Base-by-base conservation (phyloP, 2,797 vertebrate genomes). In the Acanthopagrus latus region DNA sequence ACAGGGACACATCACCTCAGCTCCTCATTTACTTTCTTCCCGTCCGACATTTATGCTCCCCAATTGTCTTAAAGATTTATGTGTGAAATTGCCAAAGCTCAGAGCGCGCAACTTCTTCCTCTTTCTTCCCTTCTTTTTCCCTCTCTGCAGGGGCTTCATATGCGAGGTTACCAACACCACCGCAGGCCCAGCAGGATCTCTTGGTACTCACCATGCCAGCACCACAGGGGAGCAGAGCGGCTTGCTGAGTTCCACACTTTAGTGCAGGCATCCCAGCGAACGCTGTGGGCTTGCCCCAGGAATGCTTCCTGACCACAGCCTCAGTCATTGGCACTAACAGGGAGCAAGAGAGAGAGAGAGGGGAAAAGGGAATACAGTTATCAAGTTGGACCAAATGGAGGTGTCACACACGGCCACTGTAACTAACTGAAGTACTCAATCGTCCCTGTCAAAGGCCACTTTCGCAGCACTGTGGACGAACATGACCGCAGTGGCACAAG, bases 161-260 rank as follows among this genome's bases (percentile, higher is more conserved):
- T 82, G 85, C 69, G 72, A 84, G 85, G 91, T 91, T 89, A 90
- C 90, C 85, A 81, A 85, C 89, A 88, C 86, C 89, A 92, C 92
- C 93, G 77, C 91, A 94, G 92, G 91, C 91, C 86, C 92, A 93
- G 92, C 93, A 80, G 92, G 93, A 89, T 81, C 84, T 81, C 85
- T 90, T 52, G 91, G 90, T 88, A 80, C 86, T 91, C 92, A 88
- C 91, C 89, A 76, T 89, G 90, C 91, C 88, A 87, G 91, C 92
- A 85, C 93, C 90, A 74, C 92, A 90, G 92, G 94, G 91, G 86
- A 90, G 83, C 87, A 9, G 72, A 89, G 90, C 79, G 90, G 92
- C 88, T 91, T 84, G 81, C 87, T 66, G 84, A 89, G 89, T 89
- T 93, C 90, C 87, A 88, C 88, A 90, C 84, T 91, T 89, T 85